Base-by-base conservation (phyloP, 2,113 vertebrate genomes). In the Malurus melanocephalus region DNA sequence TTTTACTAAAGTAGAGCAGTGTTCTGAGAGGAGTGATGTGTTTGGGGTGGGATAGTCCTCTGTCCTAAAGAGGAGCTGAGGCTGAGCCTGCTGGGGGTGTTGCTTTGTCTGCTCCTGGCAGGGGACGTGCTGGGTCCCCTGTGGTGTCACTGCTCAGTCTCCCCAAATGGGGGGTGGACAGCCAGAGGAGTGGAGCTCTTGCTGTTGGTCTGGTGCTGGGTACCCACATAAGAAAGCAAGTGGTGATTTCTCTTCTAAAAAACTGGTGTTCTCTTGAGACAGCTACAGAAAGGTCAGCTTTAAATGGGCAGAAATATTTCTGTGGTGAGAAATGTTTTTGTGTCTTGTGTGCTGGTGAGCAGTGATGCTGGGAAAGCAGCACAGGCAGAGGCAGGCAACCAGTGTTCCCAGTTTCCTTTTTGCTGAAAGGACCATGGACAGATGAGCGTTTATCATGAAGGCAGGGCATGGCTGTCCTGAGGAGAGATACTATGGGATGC, bases 121-220 rank as follows among this genome's bases (percentile, higher is more conserved):
- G 35, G 49, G 48, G 10, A 12, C 23, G 33, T 11, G 1, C 5
- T 48, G 72, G 10, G 28, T 4, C 4, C 8, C 4, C 35, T 40
- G 20, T 60, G 38, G 26, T 55, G 28, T 20, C 6, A 0, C 28
- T 48, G 42, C 46, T 68, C n/a, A 43, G 12, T 18, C 6, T 46
- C 32, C 30, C 23, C 23, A 40, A 0, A 6, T 9, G 13, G 1
- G 9, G 27, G 1, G 22, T 11, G 18, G 57, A 6, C 18, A 12
- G 35, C 9, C 18, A 24, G 43, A 42, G 69, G 48, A 80, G 7
- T 3, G 0, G 23, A 67, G 22, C 9, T 26, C 32, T 64, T 5
- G 0, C 24, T 53, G 30, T 13, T 48, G 11, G 10, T n/a, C 68
- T 30, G n/a, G 16, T 46, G 32, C n/a, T 52, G 23, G 6, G 16